A percentile compares a stretch with the other conserved stretches of the same genome.
phyloP scores from a whole-genome alignment of 2,797 vertebrate species.

The Gymnopithys bicolor region DNA sequence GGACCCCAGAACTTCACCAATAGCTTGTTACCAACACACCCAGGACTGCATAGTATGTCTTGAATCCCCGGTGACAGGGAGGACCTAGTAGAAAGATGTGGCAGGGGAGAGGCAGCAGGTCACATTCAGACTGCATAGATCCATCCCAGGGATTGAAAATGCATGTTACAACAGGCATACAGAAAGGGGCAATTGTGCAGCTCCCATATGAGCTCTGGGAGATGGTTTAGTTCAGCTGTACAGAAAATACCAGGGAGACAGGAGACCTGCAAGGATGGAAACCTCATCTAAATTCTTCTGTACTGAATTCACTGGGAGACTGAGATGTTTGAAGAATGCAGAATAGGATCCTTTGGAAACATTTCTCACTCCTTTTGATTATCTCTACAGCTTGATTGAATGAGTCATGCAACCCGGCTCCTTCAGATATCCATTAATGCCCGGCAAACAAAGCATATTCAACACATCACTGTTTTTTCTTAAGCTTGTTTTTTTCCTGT shows the following conservation, averaged over 20 bases:
- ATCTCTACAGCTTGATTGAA: slow-evolving; percentile 14
- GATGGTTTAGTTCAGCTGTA: neutral
- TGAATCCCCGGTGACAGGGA: neutral
- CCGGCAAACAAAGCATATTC: neutral
- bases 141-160: neutral
- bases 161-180: neutral
- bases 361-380: slow-evolving; percentile 2
- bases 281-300: neutral
- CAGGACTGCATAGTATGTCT: neutral
- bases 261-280: neutral
- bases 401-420: neutral
- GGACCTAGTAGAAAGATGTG: neutral
- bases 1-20: neutral
- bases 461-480: neutral
- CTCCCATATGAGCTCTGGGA: neutral
- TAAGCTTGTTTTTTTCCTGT: neutral
- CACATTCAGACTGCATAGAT: neutral
- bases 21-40: neutral
- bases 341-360: slow-evolving; percentile 3
- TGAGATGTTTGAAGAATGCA: neutral
- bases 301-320: neutral
- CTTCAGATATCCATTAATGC: slow-evolving; percentile 13
- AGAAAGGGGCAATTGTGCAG: neutral
- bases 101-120: neutral
- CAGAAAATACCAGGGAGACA: neutral